Conservation (phyloP, 2,113 vertebrate species). For the Calidris pygmaea region DNA sequence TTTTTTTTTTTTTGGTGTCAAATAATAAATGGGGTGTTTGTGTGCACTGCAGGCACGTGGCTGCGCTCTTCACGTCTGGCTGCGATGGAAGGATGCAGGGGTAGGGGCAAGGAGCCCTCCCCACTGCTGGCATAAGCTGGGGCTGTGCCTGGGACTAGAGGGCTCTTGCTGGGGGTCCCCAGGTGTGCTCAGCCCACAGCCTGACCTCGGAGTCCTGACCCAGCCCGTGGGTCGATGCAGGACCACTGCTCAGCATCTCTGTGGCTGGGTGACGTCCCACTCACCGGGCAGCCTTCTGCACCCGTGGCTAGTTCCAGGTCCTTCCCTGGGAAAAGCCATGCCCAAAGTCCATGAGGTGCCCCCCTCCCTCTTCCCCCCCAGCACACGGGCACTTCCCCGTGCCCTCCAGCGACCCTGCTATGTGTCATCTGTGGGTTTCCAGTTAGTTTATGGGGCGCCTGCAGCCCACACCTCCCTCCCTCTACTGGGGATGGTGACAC, state of each 20-base stretch:
- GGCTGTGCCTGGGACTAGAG: neutral
- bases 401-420: fast-evolving
- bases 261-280: neutral
- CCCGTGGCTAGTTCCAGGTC: neutral
- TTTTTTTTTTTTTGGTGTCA: neutral
- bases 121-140: neutral
- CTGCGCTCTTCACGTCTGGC: fast-evolving
- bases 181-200: neutral
- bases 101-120: neutral
- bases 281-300: neutral
- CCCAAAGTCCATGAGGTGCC: neutral
- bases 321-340: neutral
- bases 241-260: neutral
- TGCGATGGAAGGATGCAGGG: fast-evolving
- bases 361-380: too few relatives aligned
- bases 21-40: conserved; percentile 12
- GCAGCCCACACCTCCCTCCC: neutral
- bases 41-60: neutral
- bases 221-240: fast-evolving
- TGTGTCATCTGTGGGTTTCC: neutral
- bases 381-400: neutral
- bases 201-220: neutral
- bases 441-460: neutral
- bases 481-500: neutral
- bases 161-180: neutral